Evolutionary conservation across 2,113 vertebrate species (phyloP).

Genomic region (Indri indri): DNA sequence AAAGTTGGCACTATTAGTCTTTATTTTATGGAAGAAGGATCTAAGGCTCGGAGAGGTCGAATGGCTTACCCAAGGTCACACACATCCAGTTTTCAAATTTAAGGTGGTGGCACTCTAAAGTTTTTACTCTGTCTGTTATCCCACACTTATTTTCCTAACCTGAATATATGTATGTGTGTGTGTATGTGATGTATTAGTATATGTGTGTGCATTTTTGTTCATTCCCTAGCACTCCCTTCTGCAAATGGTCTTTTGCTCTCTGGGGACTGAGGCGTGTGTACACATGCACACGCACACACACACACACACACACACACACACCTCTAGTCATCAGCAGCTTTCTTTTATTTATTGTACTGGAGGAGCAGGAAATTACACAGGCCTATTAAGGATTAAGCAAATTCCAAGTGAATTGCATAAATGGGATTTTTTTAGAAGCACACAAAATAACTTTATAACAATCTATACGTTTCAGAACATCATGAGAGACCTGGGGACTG

Average conservation of each 20-base stretch:
- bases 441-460: constrained; percentile 11
- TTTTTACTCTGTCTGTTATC: background rate
- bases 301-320: background rate
- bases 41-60: background rate
- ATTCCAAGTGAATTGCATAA: constrained; percentile 55
- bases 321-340: background rate
- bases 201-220: background rate
- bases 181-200: background rate
- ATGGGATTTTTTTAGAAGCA: constrained; percentile 32
- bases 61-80: background rate
- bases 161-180: background rate
- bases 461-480: constrained; percentile 54
- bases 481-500: background rate
- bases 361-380: constrained; percentile 57
- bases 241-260: constrained; percentile 2
- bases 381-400: constrained; percentile 46
- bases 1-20: background rate
- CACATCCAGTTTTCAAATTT: background rate
- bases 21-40: background rate
- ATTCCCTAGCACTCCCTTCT: background rate
- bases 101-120: background rate
- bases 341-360: constrained; percentile 71
- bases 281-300: too few species aligned
- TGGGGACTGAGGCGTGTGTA: background rate
- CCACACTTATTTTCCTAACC: background rate